Evolutionary conservation across 2,113 vertebrate species (phyloP).

Genomic region (Equus przewalskii): DNA sequence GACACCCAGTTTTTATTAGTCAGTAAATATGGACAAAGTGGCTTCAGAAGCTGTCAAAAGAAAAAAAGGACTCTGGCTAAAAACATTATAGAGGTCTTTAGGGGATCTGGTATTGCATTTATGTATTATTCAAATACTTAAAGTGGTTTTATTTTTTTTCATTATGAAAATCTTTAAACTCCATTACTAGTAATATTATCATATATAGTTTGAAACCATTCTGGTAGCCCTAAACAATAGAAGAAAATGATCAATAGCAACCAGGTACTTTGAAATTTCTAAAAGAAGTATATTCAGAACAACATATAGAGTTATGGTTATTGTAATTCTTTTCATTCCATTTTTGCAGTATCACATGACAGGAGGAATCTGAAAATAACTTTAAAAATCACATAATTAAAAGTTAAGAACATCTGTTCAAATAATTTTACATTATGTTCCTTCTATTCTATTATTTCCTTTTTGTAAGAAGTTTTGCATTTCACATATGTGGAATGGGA

Average conservation of each 20-base stretch:
- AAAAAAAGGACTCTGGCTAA: background rate
- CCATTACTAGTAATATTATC: background rate
- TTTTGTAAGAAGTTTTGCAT: background rate
- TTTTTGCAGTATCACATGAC: background rate
- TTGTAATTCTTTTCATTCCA: background rate
- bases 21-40: background rate
- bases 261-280: background rate
- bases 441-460: background rate
- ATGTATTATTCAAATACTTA: background rate
- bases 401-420: background rate
- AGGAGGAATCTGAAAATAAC: background rate
- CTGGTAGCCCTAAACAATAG: background rate
- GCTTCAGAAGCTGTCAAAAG: background rate
- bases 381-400: background rate
- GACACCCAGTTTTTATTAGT: background rate
- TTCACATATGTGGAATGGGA: background rate
- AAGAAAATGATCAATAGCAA: background rate
- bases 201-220: background rate
- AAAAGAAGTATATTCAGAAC: conserved; percentile 8
- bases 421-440: conserved; percentile 24
- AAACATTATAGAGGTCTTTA: background rate
- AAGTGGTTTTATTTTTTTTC: background rate
- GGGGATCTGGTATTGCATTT: background rate
- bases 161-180: background rate
- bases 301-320: background rate